Base-by-base conservation (phyloP, 2,797 vertebrate genomes). In the Arnoldichthys spilopterus region DNA sequence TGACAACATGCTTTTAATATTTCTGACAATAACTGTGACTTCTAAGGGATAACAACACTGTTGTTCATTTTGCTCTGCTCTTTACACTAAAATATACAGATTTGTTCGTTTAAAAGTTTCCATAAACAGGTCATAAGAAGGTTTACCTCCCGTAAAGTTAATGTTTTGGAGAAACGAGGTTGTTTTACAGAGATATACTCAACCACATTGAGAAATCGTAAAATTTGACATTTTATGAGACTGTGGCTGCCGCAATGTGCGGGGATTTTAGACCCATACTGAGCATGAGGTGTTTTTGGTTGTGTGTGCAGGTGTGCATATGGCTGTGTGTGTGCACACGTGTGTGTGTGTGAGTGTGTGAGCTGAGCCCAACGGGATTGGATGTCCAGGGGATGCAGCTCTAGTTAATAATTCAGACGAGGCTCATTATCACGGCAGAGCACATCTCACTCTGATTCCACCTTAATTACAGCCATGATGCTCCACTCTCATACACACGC, bases 331-430 rank as follows among this genome's bases (percentile, higher is more conserved):
- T 69, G 59, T 73, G 78, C n/a, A n/a, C n/a, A n/a, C 37, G 71
- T 73, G 70, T 69, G 58, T 66, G 62, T 63, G 61, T 71, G 75
- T 75, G 76, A 37, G 73, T 53, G 73, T 79, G 73, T 79, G 84
- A 59, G 72, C 32, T 63, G 53, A 83, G 86, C 84, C 78, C 77
- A 81, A 86, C 37, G 24, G 32, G 68, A 82, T 71, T 79, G 76
- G 56, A 74, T 68, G 77, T 85, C 82, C 69, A 79, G 67, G 79
- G 76, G 81, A 63, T 75, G 77, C 74, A 74, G 70, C 69, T 82
- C 77, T 86, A 66, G 77, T 88, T 86, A 88, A 88, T 88, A 88
- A 88, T 88, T 87, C 83, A 87, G 84, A 85, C 68, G 68, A 82
- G 75, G 82, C 87, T 88, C 84, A 86, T 88, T 88, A 87, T 80